These are phyloP conservation scores for Sylvietta virens DNA, from an alignment of 2,113 vertebrate genomes.

Conservation along the genomic window DNA sequence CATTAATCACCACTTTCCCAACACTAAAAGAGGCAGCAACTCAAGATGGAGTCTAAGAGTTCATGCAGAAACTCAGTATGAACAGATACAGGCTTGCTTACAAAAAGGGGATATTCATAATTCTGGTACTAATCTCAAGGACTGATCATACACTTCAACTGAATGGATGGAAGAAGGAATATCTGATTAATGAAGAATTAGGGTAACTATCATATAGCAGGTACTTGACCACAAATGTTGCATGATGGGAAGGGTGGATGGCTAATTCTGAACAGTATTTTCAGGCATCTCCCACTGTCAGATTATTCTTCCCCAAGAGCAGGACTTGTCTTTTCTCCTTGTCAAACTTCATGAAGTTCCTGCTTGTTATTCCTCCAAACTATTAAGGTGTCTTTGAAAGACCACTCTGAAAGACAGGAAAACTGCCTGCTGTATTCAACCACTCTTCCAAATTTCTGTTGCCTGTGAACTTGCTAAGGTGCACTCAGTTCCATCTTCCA, in stretches of 20 bases:
- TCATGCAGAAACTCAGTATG: not conserved
- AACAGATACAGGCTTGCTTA: not conserved
- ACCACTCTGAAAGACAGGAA: not conserved
- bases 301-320: not conserved
- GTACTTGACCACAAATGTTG: not conserved
- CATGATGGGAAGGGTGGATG: not conserved
- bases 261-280: not conserved
- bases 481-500: not conserved
- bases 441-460: not conserved
- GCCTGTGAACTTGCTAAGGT: not conserved
- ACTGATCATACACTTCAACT: not conserved
- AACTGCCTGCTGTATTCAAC: not conserved
- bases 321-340: not conserved
- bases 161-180: not conserved
- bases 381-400: not conserved
- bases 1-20: not conserved
- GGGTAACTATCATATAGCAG: not conserved
- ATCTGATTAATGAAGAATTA: not conserved
- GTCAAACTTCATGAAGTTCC: not conserved
- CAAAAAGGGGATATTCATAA: not conserved
- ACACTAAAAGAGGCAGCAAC: not conserved
- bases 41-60: not conserved
- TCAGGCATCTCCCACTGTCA: not conserved
- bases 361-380: not conserved
- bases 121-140: not conserved